Evolutionary conservation across 2,888 invertebrate species (phyloP).

Genomic region (Caenorhabditis afra): DNA sequence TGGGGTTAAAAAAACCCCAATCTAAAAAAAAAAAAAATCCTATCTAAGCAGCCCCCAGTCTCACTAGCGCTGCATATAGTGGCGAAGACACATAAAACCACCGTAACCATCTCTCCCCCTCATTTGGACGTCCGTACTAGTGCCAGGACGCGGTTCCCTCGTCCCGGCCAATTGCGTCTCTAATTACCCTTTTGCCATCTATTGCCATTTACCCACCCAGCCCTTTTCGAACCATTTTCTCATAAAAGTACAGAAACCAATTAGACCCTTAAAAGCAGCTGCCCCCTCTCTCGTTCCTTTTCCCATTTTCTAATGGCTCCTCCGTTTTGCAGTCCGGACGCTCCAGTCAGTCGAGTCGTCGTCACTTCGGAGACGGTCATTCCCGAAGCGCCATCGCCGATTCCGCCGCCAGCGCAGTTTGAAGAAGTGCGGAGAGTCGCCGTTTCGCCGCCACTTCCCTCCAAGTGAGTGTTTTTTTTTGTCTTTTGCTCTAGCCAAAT

Average conservation of each 20-base stretch:
- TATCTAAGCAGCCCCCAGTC: too few species aligned
- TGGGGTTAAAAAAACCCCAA: too few species aligned
- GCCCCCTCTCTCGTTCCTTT: background rate
- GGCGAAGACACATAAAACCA: too few species aligned
- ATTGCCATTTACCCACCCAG: too few species aligned
- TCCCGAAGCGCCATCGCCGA: slow-evolving; percentile 66
- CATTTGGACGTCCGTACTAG: too few species aligned
- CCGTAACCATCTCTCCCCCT: background rate
- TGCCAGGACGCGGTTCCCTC: slow-evolving; percentile 3
- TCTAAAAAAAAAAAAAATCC: too few species aligned
- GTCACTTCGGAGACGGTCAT: slow-evolving; percentile 66
- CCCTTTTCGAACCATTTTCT: background rate
- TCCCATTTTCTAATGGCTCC: background rate
- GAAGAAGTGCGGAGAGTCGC: slow-evolving; percentile 66
- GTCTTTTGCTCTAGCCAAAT: too few species aligned
- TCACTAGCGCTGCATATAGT: too few species aligned
- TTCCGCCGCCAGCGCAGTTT: slow-evolving; percentile 69
- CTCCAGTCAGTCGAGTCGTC: slow-evolving; percentile 67
- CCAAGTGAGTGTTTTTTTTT: slow-evolving; percentile 60
- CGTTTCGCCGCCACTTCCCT: slow-evolving; percentile 61
- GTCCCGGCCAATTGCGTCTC: background rate
- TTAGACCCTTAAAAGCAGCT: slow-evolving; percentile 1
- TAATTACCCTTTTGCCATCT: slow-evolving; percentile 2
- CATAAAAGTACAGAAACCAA: slow-evolving; percentile 14
- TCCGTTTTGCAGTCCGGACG: slow-evolving; percentile 67